phyloP scores from a whole-genome alignment of 1,140 invertebrate genomes.

The Armadillidium nasatum region DNA sequence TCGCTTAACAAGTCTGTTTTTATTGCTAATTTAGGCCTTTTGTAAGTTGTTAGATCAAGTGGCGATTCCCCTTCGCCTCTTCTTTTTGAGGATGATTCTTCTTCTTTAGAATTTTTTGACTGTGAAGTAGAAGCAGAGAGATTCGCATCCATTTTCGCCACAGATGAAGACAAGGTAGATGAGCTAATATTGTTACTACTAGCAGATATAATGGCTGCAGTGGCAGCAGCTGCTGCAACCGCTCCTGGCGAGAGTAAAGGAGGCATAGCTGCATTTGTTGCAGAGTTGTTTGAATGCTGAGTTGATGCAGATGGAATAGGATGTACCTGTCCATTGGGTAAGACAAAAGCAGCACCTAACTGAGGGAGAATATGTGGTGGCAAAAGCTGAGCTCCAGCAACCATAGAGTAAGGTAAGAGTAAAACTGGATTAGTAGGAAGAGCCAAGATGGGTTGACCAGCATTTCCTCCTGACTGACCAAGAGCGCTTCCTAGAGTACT shows the following conservation, averaged over 20 bases:
- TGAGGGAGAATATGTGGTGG: slow-evolving; percentile 55
- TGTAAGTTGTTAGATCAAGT: slow-evolving; percentile 43
- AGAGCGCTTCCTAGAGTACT: slow-evolving; percentile 54
- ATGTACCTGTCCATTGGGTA: slow-evolving; percentile 76
- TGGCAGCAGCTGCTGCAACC: not conserved
- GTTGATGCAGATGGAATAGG: slow-evolving; percentile 51
- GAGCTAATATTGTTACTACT: not conserved
- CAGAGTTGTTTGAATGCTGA: slow-evolving; percentile 24
- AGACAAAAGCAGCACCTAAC: slow-evolving; percentile 64
- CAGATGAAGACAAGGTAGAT: not conserved
- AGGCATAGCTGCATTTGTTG: slow-evolving; percentile 25
- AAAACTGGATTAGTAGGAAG: slow-evolving; percentile 85
- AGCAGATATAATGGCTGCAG: not conserved
- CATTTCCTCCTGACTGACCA: slow-evolving; percentile 52
- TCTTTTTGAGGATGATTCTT: slow-evolving; percentile 37
- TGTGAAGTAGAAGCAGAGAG: not conserved
- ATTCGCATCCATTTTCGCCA: not conserved
- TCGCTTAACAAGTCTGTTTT: slow-evolving; percentile 42
- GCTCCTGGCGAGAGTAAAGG: slow-evolving; percentile 26
- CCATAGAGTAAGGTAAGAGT: slow-evolving; percentile 77
- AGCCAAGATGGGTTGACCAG: slow-evolving; percentile 68
- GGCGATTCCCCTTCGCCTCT: slow-evolving; percentile 42
- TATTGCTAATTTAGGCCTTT: slow-evolving; percentile 38
- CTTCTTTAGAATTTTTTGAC: not conserved
- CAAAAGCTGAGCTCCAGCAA: slow-evolving; percentile 72